Percentiles rank a stretch among this genome's conserved stretches.
Evolutionary conservation across 2,113 vertebrate species (phyloP).

Genomic region (Hymenochirus boettgeri): DNA sequence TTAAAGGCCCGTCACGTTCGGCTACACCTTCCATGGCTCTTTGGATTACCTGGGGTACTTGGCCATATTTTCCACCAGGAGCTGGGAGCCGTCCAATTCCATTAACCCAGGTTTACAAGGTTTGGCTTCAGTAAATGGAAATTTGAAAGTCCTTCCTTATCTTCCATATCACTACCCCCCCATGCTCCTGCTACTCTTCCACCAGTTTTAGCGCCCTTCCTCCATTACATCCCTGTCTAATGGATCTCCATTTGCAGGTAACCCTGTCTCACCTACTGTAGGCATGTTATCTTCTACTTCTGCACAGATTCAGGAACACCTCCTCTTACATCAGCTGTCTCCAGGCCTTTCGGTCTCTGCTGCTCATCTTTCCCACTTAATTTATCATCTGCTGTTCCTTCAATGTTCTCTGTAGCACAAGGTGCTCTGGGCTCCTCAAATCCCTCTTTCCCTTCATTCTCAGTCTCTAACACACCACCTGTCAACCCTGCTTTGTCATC

Average conservation of each 20-base stretch:
- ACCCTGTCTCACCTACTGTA: constrained; percentile 56
- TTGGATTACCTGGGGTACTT: constrained; percentile 64
- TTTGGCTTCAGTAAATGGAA: constrained; percentile 56
- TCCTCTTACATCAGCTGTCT: constrained; percentile 56
- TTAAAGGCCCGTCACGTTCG: constrained; percentile 82
- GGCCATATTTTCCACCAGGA: constrained; percentile 69
- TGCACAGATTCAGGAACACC: constrained; percentile 50
- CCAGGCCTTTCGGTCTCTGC: constrained; percentile 54
- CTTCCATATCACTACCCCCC: constrained; percentile 57
- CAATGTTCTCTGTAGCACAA: constrained; percentile 75
- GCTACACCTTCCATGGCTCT: constrained; percentile 67
- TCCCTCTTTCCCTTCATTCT: constrained; percentile 79
- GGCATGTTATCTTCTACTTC: constrained; percentile 58
- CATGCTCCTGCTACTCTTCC: constrained; percentile 60
- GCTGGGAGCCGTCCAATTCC: constrained; percentile 72
- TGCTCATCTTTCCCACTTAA: constrained; percentile 78
- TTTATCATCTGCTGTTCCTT: constrained; percentile 73
- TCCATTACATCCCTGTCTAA: constrained; percentile 70
- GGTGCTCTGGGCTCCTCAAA: constrained; percentile 68
- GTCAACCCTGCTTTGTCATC: constrained; percentile 82
- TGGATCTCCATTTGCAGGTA: constrained; percentile 64
- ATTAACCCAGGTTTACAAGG: constrained; percentile 59
- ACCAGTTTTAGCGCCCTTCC: constrained; percentile 71
- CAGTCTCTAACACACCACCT: constrained; percentile 76
- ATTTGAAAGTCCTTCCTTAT: constrained; percentile 57